A percentile compares a stretch with the other conserved stretches of the same genome.
phyloP scores from a whole-genome alignment of 2,113 vertebrate species.

The Carlito syrichta region DNA sequence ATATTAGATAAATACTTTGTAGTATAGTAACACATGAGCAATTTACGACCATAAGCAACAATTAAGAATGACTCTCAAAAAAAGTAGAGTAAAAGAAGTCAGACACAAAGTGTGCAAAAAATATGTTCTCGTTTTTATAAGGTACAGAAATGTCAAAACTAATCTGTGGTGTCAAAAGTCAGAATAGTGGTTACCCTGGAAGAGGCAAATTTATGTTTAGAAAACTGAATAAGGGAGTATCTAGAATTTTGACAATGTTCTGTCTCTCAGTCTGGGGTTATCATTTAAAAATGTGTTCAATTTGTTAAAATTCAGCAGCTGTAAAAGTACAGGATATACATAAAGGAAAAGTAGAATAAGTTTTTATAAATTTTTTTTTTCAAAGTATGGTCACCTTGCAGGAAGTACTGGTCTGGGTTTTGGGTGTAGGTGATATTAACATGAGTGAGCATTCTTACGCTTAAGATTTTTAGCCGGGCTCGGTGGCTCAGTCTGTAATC shows the following conservation, averaged over 20 bases:
- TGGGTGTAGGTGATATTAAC: background rate
- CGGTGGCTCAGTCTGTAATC: no score
- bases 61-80: background rate
- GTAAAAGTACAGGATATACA: background rate
- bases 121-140: conserved; percentile 14
- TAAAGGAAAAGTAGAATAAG: background rate
- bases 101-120: background rate
- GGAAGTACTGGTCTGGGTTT: background rate
- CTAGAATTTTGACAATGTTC: background rate
- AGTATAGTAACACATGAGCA: background rate
- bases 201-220: background rate
- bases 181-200: background rate
- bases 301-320: background rate
- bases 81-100: background rate
- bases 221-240: background rate
- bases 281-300: background rate
- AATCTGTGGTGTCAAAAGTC: background rate
- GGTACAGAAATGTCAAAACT: background rate
- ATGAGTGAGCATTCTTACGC: background rate
- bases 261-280: background rate
- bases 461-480: background rate
- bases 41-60: background rate
- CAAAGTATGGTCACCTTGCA: background rate
- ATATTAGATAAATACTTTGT: background rate
- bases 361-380: background rate